Base-by-base conservation (phyloP, 2,797 vertebrate genomes). In the Petrocephalus sullivani region DNA sequence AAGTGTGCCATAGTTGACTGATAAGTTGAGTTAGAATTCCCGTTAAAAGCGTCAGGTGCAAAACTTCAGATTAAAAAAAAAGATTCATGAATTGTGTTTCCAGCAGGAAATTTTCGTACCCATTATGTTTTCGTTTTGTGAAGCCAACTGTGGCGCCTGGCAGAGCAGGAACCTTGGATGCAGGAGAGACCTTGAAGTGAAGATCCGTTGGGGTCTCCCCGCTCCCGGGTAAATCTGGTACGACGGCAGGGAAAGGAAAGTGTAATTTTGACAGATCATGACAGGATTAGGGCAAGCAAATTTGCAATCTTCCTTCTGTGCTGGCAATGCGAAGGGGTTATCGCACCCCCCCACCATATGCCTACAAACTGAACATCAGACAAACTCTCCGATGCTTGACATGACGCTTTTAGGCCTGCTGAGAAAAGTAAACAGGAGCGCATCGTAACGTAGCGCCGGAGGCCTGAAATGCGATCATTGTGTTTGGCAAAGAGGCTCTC, bases 271-370 rank as follows among this genome's bases (percentile, higher is more conserved):
- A 95, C 95, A 96, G 94, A 94, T 93, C 94, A 94, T 92, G 92
- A 93, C 93, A 94, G 95, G 95, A 95, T 96, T 95, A 95, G 93
- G 93, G 92, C 93, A 94, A 95, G 94, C 94, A 93, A 95, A 94
- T 94, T 93, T 95, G 95, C 94, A 92, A 92, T 92, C 94, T 96
- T 96, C 95, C 94, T 96, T 95, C 95, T 91, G 90, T 88, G 91
- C 90, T 94, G 94, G 92, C 93, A 95, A 94, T 94, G 93, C 91
- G 93, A n/a, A 90, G 89, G 92, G 92, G 91, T 90, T 85, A 71
- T 10, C 85, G 84, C 92, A 90, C 94, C 94, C 94, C 93, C 8
- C 12, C 49, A 21, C 56, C 93, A 93, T 94, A 94, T 92, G 92
- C 94, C 94, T 94, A 93, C 94, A 95, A 94, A 94, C 94, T 92